phyloP scores from a whole-genome alignment of 2,113 vertebrate species.

The Lycaon pictus region DNA sequence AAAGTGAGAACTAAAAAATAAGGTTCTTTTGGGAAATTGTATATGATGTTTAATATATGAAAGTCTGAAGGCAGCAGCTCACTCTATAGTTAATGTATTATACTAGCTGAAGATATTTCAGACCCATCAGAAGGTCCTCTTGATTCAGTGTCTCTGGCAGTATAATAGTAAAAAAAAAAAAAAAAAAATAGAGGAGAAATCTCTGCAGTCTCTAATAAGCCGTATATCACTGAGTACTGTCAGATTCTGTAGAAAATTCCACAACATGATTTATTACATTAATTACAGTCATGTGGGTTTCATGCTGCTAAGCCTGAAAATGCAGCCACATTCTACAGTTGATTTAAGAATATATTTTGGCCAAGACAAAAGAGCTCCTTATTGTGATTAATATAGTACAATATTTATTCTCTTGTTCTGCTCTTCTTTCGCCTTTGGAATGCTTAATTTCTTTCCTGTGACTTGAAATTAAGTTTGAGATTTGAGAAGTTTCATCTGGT shows the following conservation, averaged over 20 bases:
- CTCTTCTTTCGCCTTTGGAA: constrained; percentile 78
- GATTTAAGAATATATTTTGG: constrained; percentile 89
- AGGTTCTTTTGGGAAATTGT: neutral
- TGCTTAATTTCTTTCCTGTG: constrained; percentile 79
- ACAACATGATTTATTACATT: constrained; percentile 89
- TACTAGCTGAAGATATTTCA: constrained; percentile 73
- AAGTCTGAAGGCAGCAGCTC: constrained; percentile 30
- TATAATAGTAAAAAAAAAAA: constrained; percentile 66
- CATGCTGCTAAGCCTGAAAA: constrained; percentile 85
- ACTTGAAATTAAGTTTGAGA: constrained; percentile 82
- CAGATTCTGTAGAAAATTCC: constrained; percentile 81
- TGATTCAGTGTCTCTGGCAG: constrained; percentile 84
- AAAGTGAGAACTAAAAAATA: constrained; percentile 62
- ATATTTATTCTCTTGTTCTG: constrained; percentile 85
- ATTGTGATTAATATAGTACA: constrained; percentile 88
- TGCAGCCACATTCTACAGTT: constrained; percentile 85
- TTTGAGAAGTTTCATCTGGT: constrained; percentile 79
- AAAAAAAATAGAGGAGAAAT: constrained; percentile 77
- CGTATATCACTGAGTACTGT: constrained; percentile 84
- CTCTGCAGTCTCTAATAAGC: constrained; percentile 84
- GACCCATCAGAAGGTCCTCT: constrained; percentile 68
- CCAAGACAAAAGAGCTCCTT: constrained; percentile 82
- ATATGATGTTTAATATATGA: constrained; percentile 2
- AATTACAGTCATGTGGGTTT: constrained; percentile 87
- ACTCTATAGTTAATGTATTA: constrained; percentile 67